Conservation (phyloP, 1,140 invertebrate species). For the Akabosia matsudoensis region DNA sequence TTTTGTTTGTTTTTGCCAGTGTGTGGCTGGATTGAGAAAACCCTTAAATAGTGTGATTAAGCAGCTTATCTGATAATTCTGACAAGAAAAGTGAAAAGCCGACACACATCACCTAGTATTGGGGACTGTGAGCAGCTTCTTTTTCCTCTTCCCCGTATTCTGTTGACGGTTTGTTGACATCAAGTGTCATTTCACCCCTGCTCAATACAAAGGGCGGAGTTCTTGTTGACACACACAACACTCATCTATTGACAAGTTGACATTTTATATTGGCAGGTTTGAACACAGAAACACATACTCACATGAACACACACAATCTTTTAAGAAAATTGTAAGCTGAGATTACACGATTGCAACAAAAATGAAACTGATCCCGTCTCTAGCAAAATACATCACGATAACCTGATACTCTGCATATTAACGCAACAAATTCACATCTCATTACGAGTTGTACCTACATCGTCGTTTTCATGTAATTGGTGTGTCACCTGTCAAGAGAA, state of each 20-base stretch:
- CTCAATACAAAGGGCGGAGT: background rate
- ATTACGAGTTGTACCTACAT: constrained; percentile 4
- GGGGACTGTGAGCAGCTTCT: background rate
- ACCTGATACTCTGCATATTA: background rate
- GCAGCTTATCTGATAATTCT: background rate
- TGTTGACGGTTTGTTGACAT: background rate
- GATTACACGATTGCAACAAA: too few relatives aligned
- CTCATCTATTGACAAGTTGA: constrained; percentile 14
- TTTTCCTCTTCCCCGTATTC: background rate
- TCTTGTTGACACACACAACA: background rate
- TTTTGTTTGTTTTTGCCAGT: constrained; percentile 1
- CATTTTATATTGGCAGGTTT: constrained; percentile 8
- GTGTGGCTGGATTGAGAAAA: too few relatives aligned
- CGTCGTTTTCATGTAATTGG: constrained; percentile 25
- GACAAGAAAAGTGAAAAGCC: background rate
- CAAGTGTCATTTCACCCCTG: constrained; percentile 11
- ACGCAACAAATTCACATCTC: background rate
- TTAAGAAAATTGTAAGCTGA: background rate
- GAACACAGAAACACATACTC: background rate
- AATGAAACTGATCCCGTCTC: too few relatives aligned
- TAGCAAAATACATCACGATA: background rate
- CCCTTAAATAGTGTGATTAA: too few relatives aligned
- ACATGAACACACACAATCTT: too few relatives aligned
- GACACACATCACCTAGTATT: background rate
- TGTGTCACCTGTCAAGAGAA: constrained; percentile 26